phyloP scores from a whole-genome alignment of 2,888 invertebrate species.

The Scelioninae gen. 2 region DNA sequence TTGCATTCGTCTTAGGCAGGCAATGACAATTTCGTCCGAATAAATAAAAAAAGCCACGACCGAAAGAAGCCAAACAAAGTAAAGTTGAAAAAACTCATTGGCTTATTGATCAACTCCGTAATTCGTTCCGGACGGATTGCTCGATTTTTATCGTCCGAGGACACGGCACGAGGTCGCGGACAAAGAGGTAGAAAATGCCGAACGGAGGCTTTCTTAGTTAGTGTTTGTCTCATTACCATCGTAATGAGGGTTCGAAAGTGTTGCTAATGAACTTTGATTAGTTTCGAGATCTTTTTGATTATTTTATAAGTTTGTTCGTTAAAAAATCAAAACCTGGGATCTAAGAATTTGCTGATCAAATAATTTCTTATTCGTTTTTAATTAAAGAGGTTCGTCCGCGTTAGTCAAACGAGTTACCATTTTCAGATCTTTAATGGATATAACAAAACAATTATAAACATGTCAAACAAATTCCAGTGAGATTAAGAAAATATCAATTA shows the following conservation, averaged over 20 bases:
- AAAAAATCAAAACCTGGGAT: background rate
- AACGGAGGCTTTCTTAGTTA: constrained; percentile 22
- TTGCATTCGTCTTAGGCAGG: too few relatives aligned
- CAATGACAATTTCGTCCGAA: constrained; percentile 10
- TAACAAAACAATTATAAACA: too few relatives aligned
- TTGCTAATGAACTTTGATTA: constrained; percentile 16
- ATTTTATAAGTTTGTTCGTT: constrained; percentile 5
- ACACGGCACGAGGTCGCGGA: constrained; percentile 29
- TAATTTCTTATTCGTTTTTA: background rate
- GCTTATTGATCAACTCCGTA: constrained; percentile 40
- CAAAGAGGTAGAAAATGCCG: constrained; percentile 31
- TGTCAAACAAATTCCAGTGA: too few relatives aligned
- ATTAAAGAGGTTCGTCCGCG: too few relatives aligned
- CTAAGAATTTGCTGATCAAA: background rate
- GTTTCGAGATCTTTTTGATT: constrained; percentile 1
- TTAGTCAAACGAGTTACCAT: too few relatives aligned
- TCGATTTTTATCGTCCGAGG: constrained; percentile 31
- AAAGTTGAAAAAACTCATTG: constrained; percentile 20
- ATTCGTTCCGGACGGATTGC: constrained; percentile 29
- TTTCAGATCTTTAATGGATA: too few relatives aligned
- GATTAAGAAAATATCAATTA: too few relatives aligned
- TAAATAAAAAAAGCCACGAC: constrained; percentile 9
- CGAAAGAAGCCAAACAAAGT: constrained; percentile 14
- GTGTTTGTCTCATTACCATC: constrained; percentile 36
- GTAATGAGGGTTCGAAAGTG: constrained; percentile 8